Evolutionary conservation across 35 echinoderm and acorn worm species (phyloP).

Genomic region (Apostichopus californicus): DNA sequence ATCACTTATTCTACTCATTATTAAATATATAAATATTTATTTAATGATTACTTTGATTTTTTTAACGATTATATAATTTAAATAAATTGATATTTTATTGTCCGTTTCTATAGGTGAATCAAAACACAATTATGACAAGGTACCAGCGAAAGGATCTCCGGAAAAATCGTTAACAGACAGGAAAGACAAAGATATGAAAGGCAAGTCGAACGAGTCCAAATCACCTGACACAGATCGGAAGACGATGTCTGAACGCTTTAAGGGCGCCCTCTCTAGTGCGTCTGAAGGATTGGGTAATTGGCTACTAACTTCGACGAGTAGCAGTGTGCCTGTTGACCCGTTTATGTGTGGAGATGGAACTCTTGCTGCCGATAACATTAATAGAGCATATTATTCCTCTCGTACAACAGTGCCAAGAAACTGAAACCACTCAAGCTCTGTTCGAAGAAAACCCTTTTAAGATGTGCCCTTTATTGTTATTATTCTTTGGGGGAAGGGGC

Average conservation of each 20-base stretch:
- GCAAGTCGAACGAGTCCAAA: neutral
- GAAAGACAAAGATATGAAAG: neutral
- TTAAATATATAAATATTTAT: too few species aligned
- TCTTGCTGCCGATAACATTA: neutral
- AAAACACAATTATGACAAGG: slow-evolving; percentile 39
- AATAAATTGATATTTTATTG: too few species aligned
- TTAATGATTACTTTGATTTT: too few species aligned
- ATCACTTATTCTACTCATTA: too few species aligned
- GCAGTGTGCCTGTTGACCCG: slow-evolving; percentile 27
- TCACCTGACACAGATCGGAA: slow-evolving; percentile 22
- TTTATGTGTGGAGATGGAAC: slow-evolving; percentile 44
- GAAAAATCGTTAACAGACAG: neutral
- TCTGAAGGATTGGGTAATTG: slow-evolving; percentile 40
- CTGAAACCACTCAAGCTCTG: neutral
- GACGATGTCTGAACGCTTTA: slow-evolving; percentile 41
- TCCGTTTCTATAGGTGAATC: neutral
- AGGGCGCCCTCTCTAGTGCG: slow-evolving; percentile 38
- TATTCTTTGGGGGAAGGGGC: too few species aligned
- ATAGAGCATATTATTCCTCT: slow-evolving; percentile 8
- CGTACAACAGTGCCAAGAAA: slow-evolving; percentile 4
- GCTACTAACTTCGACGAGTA: slow-evolving; percentile 8
- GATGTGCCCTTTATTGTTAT: too few species aligned
- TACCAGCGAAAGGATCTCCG: slow-evolving; percentile 34
- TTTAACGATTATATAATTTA: too few species aligned
- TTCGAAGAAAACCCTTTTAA: neutral